Evolutionary conservation across 2,888 invertebrate species (phyloP).

Genomic region (Enoplolaimus lenunculus): DNA sequence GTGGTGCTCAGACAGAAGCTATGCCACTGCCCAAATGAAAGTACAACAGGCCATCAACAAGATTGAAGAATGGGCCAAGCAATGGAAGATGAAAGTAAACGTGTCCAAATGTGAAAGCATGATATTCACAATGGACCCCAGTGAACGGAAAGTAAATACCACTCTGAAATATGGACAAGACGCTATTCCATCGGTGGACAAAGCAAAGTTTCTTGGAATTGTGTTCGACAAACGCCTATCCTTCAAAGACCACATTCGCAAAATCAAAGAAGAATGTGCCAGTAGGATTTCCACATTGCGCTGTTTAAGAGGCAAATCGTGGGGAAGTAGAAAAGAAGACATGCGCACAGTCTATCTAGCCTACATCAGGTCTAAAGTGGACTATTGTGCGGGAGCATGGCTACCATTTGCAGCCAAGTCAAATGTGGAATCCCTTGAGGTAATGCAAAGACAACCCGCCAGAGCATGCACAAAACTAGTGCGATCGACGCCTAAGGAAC

Average conservation of each 20-base stretch:
- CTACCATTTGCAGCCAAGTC: neutral
- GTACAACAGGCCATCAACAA: neutral
- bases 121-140: neutral
- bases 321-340: neutral
- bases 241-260: neutral
- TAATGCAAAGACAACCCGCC: neutral
- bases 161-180: neutral
- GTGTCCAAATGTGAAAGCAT: neutral
- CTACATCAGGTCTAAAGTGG: neutral
- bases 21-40: neutral
- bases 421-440: neutral
- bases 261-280: neutral
- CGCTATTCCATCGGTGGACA: neutral
- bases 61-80: neutral
- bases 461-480: neutral
- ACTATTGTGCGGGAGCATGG: constrained; percentile 7
- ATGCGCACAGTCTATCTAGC: neutral
- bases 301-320: neutral
- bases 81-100: constrained; percentile 10
- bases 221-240: neutral
- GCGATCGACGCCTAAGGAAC: neutral
- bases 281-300: neutral
- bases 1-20: neutral
- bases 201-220: neutral
- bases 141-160: neutral